Evolutionary conservation across 2,888 invertebrate species (phyloP), one percentile per base, ranked within the genome.

Genomic region (Tupiocoris notatus): DNA sequence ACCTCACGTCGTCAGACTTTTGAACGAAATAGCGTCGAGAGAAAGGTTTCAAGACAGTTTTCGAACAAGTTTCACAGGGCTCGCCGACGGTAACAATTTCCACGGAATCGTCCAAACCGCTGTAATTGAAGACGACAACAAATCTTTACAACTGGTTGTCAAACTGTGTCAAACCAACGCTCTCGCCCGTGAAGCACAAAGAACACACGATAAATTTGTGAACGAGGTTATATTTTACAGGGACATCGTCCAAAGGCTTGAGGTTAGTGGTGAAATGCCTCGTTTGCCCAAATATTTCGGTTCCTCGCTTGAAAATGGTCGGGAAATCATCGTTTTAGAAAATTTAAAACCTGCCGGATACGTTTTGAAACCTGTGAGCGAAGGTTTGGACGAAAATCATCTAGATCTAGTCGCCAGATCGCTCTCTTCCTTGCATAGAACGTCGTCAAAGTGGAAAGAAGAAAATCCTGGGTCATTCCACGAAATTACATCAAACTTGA

Each of bases 141-240:
- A 25, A 20, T 23, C 21, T 20, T 1, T 73, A 21, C 73, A 24
- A 3, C 39, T 73, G 39, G 22, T 73, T 22, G 20, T 73, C 62
- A 73, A 73, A 73, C n/a, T 21, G 18, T 20, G 18, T n/a, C 73
- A 56, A 16, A 73, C 61, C 1, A 39, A 73, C 56, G 21, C 2
- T n/a, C 57, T 73, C 21, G 62, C 54, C n/a, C 62, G 73, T 1
- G 73, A 61, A 1, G 20, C 24, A 1, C 73, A 73, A 17, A 24
- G 39, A 54, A 63, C 73, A 12, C 39, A 39, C 16, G 54, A 73
- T 7, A 73, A 73, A 63, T 73, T 73, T 39, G 16, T 3, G 2
- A 73, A 73, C 22, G 73, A 73, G 22, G 23, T 73, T 9, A n/a
- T n/a, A n/a, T 73, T 73, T 39, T 73, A 73, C 63, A 1, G 63